These are phyloP conservation scores for Calephelis perditalis DNA, from an alignment of 2,888 invertebrate genomes.

Conservation along the genomic window DNA sequence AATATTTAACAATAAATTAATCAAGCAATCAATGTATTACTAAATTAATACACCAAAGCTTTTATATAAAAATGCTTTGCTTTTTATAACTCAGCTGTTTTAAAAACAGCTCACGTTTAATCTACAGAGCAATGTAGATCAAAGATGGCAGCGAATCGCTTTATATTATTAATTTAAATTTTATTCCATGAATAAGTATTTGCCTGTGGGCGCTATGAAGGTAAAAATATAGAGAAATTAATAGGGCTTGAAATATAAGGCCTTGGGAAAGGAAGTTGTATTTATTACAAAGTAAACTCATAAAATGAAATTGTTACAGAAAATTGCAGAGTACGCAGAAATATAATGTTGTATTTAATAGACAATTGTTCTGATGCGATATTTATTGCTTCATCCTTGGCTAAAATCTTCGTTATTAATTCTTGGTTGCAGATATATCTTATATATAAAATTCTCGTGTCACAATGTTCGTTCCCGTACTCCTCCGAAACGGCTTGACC, in stretches of 20 bases:
- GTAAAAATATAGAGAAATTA: conserved; percentile 14
- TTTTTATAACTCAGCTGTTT: not conserved
- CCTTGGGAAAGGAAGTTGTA: conserved; percentile 6
- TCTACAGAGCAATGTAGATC: not conserved
- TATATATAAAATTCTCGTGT: no score
- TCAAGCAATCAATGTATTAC: no score
- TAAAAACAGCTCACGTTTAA: not conserved
- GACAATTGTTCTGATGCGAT: no score
- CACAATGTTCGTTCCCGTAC: no score
- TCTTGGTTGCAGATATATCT: no score
- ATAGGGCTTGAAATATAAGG: conserved; percentile 3
- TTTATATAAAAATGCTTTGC: not conserved
- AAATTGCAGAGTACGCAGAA: not conserved
- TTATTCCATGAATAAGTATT: conserved; percentile 25
- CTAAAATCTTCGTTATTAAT: no score
- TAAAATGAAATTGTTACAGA: not conserved
- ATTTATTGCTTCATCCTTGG: no score
- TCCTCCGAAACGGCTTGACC: no score
- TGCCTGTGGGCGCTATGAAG: conserved; percentile 17
- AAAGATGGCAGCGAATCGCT: conserved; percentile 32
- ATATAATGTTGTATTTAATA: no score
- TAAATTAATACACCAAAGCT: no score
- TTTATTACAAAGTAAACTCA: conserved; percentile 10
- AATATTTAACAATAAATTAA: no score
- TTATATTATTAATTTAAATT: conserved; percentile 47